Evolutionary conservation across 1,140 invertebrate genomes (phyloP).

Genomic region (Cotesia vestalis): DNA sequence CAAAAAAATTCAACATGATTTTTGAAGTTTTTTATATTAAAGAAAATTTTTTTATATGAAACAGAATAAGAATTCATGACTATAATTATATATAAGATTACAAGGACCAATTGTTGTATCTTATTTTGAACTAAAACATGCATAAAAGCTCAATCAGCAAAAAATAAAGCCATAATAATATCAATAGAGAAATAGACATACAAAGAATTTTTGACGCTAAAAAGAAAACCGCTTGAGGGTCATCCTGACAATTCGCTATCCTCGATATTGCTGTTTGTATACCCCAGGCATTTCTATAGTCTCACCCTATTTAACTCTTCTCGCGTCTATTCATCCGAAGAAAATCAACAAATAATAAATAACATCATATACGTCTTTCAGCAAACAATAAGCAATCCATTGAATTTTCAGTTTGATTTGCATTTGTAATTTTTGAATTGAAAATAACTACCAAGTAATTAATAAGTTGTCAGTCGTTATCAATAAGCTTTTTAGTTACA

Average conservation of each 20-base stretch:
- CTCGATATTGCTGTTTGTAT: constrained; percentile 33
- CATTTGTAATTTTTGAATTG: background rate
- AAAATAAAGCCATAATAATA: constrained; percentile 12
- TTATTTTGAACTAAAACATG: too few species aligned
- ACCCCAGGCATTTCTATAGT: constrained; percentile 21
- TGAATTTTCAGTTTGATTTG: background rate
- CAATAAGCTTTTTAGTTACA: too few species aligned
- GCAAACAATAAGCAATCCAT: constrained; percentile 4
- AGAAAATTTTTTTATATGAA: too few species aligned
- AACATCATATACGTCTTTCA: background rate
- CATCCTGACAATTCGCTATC: constrained; percentile 3
- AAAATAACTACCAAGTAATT: too few species aligned
- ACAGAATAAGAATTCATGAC: too few species aligned
- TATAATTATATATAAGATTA: too few species aligned
- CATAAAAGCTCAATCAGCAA: background rate
- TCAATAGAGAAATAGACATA: background rate
- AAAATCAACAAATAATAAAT: too few species aligned
- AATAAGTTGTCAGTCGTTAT: too few species aligned
- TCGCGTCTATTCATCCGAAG: constrained; percentile 6
- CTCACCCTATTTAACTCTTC: constrained; percentile 1
- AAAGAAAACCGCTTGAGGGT: constrained; percentile 16
- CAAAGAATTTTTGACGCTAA: background rate
- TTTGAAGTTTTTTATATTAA: too few species aligned
- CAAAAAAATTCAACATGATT: too few species aligned
- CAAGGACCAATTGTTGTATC: too few species aligned